These are phyloP conservation scores for Stigmatopora nigra DNA, from an alignment of 2,113 vertebrate species.

Conservation along the genomic window DNA sequence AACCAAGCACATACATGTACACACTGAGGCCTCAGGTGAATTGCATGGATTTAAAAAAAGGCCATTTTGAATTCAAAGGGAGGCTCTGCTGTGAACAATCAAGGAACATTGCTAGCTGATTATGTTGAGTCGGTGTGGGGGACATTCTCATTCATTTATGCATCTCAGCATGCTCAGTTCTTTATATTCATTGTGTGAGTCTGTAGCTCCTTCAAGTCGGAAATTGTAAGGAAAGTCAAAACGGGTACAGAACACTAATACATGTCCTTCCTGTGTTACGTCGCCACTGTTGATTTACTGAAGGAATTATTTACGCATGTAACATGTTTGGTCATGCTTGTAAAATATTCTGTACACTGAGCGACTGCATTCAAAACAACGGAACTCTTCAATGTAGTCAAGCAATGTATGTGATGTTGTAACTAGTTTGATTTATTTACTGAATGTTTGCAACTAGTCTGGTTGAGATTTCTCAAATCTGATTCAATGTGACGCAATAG, in stretches of 20 bases:
- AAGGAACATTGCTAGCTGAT: constrained; percentile 65
- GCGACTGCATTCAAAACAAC: background rate
- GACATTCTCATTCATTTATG: constrained; percentile 72
- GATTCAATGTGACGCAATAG: background rate
- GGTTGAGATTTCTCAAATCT: background rate
- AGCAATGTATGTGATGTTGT: too few relatives aligned
- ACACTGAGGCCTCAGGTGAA: constrained; percentile 53
- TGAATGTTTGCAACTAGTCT: background rate
- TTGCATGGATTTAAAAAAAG: constrained; percentile 65
- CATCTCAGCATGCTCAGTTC: constrained; percentile 49
- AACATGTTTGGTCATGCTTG: background rate
- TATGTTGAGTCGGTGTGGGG: constrained; percentile 60
- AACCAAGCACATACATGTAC: background rate
- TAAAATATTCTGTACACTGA: background rate
- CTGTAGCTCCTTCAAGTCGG: constrained; percentile 35
- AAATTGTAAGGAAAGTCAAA: constrained; percentile 42
- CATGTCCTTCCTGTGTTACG: constrained; percentile 26
- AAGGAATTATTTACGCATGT: constrained; percentile 14
- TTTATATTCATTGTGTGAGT: constrained; percentile 57
- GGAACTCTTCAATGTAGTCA: background rate
- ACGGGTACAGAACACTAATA: constrained; percentile 25
- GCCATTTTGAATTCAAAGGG: constrained; percentile 65
- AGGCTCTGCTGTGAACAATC: constrained; percentile 67
- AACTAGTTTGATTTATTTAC: background rate
- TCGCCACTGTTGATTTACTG: constrained; percentile 1